Evolutionary conservation across 2,888 invertebrate genomes (phyloP).

Genomic region (Phymatocera aterrima): DNA sequence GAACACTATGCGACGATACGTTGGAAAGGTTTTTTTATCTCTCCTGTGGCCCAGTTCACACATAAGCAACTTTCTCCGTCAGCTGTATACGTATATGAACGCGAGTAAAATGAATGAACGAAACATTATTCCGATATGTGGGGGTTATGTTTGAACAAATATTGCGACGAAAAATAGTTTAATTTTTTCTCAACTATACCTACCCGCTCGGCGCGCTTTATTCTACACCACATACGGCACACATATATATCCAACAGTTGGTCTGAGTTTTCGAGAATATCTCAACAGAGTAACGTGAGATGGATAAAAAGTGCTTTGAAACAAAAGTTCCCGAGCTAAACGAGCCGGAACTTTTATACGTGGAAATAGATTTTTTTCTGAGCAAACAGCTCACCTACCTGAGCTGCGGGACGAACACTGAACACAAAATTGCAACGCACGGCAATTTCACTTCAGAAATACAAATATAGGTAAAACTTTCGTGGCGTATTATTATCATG

Average conservation of each 20-base stretch:
- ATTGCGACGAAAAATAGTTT: neutral
- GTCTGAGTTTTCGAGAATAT: neutral
- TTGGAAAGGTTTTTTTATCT: too few species aligned
- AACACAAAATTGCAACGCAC: neutral
- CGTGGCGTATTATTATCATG: neutral
- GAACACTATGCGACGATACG: too few species aligned
- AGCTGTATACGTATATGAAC: too few species aligned
- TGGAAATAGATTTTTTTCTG: conserved; percentile 5
- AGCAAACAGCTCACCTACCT: too few species aligned
- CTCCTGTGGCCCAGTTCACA: too few species aligned
- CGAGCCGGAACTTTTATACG: conserved; percentile 12
- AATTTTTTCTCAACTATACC: neutral
- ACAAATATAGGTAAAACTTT: neutral
- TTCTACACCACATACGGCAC: neutral
- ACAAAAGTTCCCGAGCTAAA: conserved; percentile 24
- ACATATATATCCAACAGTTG: neutral
- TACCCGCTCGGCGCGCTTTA: neutral
- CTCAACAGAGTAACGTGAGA: neutral
- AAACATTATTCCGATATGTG: too few species aligned
- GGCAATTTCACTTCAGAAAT: neutral
- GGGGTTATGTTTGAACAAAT: neutral
- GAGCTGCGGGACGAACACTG: too few species aligned
- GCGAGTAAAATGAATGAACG: too few species aligned
- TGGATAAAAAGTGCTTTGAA: neutral
- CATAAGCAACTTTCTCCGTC: too few species aligned